Conservation (phyloP, 1,140 invertebrate genomes). For the Asbolus verrucosus region DNA sequence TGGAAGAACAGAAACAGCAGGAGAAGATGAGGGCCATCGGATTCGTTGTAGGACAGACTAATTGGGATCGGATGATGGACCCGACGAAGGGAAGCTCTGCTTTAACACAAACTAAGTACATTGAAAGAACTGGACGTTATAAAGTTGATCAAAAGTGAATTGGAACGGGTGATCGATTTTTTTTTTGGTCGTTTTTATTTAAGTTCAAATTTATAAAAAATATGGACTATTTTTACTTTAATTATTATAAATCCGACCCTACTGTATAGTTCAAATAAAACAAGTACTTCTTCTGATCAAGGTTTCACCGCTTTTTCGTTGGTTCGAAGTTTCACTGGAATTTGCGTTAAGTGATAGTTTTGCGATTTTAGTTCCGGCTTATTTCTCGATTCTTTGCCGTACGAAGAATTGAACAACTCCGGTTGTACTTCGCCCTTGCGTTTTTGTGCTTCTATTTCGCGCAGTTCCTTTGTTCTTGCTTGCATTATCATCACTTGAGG, state of each 20-base stretch:
- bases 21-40: conserved; percentile 92
- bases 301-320: conserved; percentile 35
- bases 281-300: conserved; percentile 3
- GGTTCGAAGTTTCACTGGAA: conserved; percentile 31
- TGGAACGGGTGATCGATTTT: too few relatives aligned
- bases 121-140: conserved; percentile 70
- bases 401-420: conserved; percentile 1
- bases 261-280: conserved; percentile 13
- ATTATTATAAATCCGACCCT: too few relatives aligned
- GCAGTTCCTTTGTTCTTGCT: neutral
- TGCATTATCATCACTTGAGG: conserved; percentile 46
- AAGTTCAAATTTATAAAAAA: neutral
- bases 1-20: conserved; percentile 91
- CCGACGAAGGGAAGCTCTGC: conserved; percentile 88
- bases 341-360: conserved; percentile 9
- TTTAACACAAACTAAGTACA: conserved; percentile 94
- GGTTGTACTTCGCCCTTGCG: conserved; percentile 38
- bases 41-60: conserved; percentile 94
- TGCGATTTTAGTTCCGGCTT: neutral
- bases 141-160: conserved; percentile 28
- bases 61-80: conserved; percentile 95
- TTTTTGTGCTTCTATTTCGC: conserved; percentile 34
- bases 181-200: conserved; percentile 29
- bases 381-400: neutral
- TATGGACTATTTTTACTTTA: too few relatives aligned